Base-by-base conservation (phyloP, 2,113 vertebrate species). In the Boleophthalmus pectinirostris region DNA sequence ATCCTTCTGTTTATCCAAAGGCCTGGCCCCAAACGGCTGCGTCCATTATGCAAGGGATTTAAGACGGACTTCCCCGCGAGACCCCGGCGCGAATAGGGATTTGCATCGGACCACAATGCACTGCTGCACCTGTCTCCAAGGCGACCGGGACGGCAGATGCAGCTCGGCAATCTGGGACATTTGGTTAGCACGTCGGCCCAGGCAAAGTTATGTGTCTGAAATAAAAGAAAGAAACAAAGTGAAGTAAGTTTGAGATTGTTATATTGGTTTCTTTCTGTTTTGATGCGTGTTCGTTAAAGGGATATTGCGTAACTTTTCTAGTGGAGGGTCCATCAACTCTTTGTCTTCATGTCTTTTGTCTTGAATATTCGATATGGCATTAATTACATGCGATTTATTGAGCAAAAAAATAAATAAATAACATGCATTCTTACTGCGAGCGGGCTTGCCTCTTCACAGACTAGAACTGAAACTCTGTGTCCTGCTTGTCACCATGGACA, bases 1-100 rank as follows among this genome's bases (percentile, higher is more conserved):
- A 98, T 98, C 97, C 96, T 94, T 96, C 96, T 96, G 96, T 97
- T 97, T 96, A 95, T 96, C 94, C 95, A 93, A 92, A 93, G 94
- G 94, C 95, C 95, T 85, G 93, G 95, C 95, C 95, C 94, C 95
- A 94, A 61, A 96, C 95, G 87, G 95, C 96, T 94, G 94, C 96
- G 93, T 94, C 95, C 91, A 96, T 97, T 96, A 96, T 97, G 93
- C 95, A 90, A 79, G 95, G 96, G 95, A 96, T 97, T 96, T 96
- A 90, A 93, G 94, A 14, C 94, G 94, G 95, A 95, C 94, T 95
- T 97, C 95, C 61, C 61, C 33, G 61, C 33, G 61, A 64, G 61
- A 64, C 61, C 95, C 93, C 94, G 94, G 92, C 94, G 93, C 95
- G 95, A 61, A 33, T 25, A 94, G 94, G 92, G 87, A 97, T 96